Conservation (phyloP, 1,140 invertebrate species). For the Drosophila truncata region DNA sequence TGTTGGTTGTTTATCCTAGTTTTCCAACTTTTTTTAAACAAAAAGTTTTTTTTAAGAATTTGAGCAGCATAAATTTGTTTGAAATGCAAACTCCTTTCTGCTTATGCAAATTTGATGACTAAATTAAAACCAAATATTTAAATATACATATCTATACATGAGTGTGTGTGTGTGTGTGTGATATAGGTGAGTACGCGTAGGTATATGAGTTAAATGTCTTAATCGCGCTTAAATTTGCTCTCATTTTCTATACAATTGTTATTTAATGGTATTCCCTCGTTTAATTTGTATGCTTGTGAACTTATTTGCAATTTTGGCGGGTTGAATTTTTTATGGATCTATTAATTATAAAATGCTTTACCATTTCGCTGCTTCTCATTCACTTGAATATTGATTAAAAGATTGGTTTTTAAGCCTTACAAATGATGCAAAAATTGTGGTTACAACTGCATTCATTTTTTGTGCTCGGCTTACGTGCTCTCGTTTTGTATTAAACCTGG, state of each 20-base stretch:
- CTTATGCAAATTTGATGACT: slow-evolving; percentile 25
- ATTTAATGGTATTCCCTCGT: slow-evolving; percentile 39
- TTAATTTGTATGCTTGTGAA: slow-evolving; percentile 57
- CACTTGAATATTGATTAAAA: slow-evolving; percentile 63
- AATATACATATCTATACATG: slow-evolving; percentile 38
- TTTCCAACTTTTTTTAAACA: slow-evolving; percentile 25
- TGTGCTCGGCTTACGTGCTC: slow-evolving; percentile 13
- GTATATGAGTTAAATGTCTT: slow-evolving; percentile 35
- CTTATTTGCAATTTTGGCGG: slow-evolving; percentile 72
- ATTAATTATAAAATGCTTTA: slow-evolving; percentile 61
- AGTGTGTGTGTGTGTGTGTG: slow-evolving; percentile 12
- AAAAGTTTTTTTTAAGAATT: slow-evolving; percentile 23
- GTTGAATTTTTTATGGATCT: slow-evolving; percentile 71
- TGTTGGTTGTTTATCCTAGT: slow-evolving; percentile 10
- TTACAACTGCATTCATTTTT: slow-evolving; percentile 37
- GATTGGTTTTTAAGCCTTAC: slow-evolving; percentile 44
- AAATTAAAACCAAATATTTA: slow-evolving; percentile 45
- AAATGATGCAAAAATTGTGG: slow-evolving; percentile 53
- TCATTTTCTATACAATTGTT: slow-evolving; percentile 32
- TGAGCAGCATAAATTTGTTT: slow-evolving; percentile 22
- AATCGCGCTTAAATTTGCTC: slow-evolving; percentile 19
- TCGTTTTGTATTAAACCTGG: slow-evolving; percentile 21
- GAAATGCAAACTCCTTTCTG: slow-evolving; percentile 4
- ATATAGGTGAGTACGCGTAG: slow-evolving; percentile 42
- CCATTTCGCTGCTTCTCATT: slow-evolving; percentile 13